A percentile compares a stretch with the other conserved stretches of the same genome.
These are phyloP conservation scores for Channa striata DNA, from an alignment of 2,797 vertebrate genomes.

Conservation along the genomic window DNA sequence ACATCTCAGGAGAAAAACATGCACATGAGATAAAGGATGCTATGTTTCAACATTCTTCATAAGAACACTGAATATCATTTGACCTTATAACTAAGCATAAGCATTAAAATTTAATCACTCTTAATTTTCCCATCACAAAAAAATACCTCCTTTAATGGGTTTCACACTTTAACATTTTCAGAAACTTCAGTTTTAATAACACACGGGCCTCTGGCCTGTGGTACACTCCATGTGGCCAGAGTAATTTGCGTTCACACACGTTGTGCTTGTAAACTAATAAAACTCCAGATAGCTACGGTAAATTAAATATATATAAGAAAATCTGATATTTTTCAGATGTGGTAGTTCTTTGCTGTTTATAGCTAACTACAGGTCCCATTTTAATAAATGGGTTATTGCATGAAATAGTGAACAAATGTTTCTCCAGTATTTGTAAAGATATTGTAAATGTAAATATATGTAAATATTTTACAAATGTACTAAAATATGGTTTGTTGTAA, in stretches of 20 bases:
- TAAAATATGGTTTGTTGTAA: background rate
- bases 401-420: background rate
- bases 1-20: no score
- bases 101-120: no score
- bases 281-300: background rate
- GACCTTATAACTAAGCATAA: no score
- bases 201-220: no score
- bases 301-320: background rate
- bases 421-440: slow-evolving; percentile 25
- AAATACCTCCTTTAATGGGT: no score
- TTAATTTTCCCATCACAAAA: no score
- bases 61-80: no score
- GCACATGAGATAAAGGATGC: no score
- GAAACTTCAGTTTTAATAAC: background rate
- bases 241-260: slow-evolving; percentile 8
- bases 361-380: background rate
- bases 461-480: slow-evolving; percentile 19
- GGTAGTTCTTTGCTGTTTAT: background rate
- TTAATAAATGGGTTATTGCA: background rate
- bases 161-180: no score
- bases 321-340: background rate
- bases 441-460: background rate
- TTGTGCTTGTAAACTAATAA: slow-evolving; percentile 1
- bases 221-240: slow-evolving; percentile 18
- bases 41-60: no score